Base-by-base conservation (phyloP, 2,888 invertebrate species). In the Patella caerulea region DNA sequence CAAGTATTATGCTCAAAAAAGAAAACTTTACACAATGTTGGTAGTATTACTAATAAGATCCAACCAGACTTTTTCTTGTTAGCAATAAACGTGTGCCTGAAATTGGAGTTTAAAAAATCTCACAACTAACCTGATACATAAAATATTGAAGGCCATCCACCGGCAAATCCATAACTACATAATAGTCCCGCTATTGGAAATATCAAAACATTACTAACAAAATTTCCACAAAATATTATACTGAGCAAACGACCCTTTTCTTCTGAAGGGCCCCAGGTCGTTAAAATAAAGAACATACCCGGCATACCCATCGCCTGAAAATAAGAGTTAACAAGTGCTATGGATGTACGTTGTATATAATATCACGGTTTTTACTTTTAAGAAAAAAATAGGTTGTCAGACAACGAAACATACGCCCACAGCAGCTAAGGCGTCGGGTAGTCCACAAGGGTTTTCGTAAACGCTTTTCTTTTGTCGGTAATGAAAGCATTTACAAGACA, bases 121-220 rank as follows among this genome's bases (percentile, higher is more conserved):
- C 24, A 11, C 19, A 12, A 14, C 24, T 24, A 12, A 89, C 96
- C 96, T 87, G 96, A 96, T 77, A 96, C 92, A 89, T 97, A 97
- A 92, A 97, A 97, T 72, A 96, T 95, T 12, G 96, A 93, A 0
- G 96, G 96, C 97, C 97, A 97, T 1, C 96, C 96, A 12, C 95
- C 91, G 0, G 95, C 81, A 72, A 86, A 85, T 12, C 85, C 88
- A 71, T 85, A 79, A 65, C 86, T 95, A 87, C 96, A 96, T 0
- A 97, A 92, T 94, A 95, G 95, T 0, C 96, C 96, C 2, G 96
- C 95, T 84, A 96, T 90, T 0, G 96, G 96, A 86, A 96, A 92
- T 0, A 96, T 96, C 80, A 96, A 93, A 3, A 97, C 95, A 76
- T 97, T 97, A 71, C 97, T 97, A 89, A 97, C 95, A 92, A 96